Conservation (phyloP, 2,888 invertebrate species). For the Neoscelio sp. region DNA sequence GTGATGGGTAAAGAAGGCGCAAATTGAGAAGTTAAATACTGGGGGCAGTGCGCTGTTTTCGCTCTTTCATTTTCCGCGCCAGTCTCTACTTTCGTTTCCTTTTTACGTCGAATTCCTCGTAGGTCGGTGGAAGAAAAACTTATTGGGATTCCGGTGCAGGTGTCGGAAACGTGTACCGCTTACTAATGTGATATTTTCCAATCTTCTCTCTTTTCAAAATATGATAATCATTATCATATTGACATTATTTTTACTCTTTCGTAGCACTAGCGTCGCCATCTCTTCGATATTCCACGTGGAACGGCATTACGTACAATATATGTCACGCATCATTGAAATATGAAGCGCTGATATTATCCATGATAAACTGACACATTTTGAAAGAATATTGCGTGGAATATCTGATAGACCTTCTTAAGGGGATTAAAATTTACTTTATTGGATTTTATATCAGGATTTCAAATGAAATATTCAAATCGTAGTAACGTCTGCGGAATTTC, state of each 20-base stretch:
- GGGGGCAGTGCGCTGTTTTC: conserved; percentile 43
- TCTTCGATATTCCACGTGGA: conserved; percentile 59
- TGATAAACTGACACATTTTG: conserved; percentile 60
- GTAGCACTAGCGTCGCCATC: conserved; percentile 32
- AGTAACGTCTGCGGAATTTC: conserved; percentile 53
- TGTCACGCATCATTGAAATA: conserved; percentile 64
- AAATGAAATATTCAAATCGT: conserved; percentile 60
- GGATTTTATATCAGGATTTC: conserved; percentile 56
- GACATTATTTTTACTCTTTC: conserved; percentile 70
- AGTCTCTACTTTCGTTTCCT: conserved; percentile 35
- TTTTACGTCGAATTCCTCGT: conserved; percentile 50
- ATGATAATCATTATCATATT: conserved; percentile 79
- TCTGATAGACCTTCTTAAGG: conserved; percentile 51
- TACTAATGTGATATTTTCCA: conserved; percentile 73
- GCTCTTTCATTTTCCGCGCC: conserved; percentile 42
- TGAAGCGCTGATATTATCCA: conserved; percentile 57
- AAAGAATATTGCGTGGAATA: conserved; percentile 48
- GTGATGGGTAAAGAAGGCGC: conserved; percentile 1
- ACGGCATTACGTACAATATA: conserved; percentile 58
- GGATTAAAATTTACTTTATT: conserved; percentile 64
- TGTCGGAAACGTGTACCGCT: conserved; percentile 78
- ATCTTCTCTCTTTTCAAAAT: conserved; percentile 67
- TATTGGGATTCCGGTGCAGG: conserved; percentile 80
- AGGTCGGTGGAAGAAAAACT: conserved; percentile 74
- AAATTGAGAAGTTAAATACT: conserved; percentile 61